phyloP scores from a whole-genome alignment of 1,140 invertebrate genomes.

The Caerostris extrusa region DNA sequence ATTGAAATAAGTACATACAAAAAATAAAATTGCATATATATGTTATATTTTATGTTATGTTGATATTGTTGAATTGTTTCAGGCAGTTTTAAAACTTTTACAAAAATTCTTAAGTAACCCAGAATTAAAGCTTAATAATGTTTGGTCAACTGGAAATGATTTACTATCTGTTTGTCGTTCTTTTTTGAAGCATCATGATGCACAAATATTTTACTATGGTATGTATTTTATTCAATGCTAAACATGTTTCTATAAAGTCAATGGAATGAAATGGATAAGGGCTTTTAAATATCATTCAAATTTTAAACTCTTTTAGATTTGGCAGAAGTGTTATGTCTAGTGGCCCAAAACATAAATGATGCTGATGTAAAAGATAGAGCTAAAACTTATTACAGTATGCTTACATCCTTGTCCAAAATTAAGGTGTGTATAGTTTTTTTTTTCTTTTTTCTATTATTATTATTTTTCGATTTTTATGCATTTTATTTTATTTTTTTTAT shows the following conservation, averaged over 20 bases:
- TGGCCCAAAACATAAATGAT: slow-evolving; percentile 56
- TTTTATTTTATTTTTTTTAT: background rate
- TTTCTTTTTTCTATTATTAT: background rate
- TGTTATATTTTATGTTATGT: background rate
- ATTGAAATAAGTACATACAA: background rate
- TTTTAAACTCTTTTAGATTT: slow-evolving; percentile 46
- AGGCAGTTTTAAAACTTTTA: slow-evolving; percentile 61
- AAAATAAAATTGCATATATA: background rate
- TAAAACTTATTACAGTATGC: slow-evolving; percentile 73
- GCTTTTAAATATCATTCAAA: background rate
- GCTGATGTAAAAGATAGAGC: slow-evolving; percentile 70
- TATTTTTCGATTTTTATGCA: background rate
- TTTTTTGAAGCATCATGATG: slow-evolving; percentile 68
- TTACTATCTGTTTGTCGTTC: slow-evolving; percentile 54
- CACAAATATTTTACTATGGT: slow-evolving; percentile 71
- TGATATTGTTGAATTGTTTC: background rate
- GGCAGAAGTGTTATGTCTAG: slow-evolving; percentile 64
- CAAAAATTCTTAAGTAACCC: slow-evolving; percentile 41
- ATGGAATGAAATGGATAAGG: background rate
- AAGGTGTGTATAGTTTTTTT: slow-evolving; percentile 55
- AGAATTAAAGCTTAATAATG: slow-evolving; percentile 17
- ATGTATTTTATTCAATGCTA: background rate
- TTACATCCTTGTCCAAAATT: slow-evolving; percentile 60
- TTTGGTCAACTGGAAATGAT: slow-evolving; percentile 62
- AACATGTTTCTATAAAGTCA: background rate